Evolutionary conservation across 2,797 vertebrate genomes (phyloP).

Genomic region (Fistularia commersonii): DNA sequence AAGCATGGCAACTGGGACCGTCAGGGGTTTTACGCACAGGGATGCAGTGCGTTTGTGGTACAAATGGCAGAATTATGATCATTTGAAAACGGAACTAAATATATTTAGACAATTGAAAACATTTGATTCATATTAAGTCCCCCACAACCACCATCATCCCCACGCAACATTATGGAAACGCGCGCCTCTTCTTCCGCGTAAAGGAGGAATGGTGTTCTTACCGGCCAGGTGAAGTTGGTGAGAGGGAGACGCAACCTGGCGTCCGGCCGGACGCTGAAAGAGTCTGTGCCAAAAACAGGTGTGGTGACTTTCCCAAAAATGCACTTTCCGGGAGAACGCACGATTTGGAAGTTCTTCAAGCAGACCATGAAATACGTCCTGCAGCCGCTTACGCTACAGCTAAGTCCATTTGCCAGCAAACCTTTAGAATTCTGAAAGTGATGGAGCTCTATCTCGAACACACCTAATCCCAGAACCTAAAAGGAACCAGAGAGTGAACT

Average conservation of each 20-base stretch:
- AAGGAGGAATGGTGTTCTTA: constrained; percentile 63
- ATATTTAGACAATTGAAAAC: too few species aligned
- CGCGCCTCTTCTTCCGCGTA: too few species aligned
- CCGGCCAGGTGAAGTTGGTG: constrained; percentile 94
- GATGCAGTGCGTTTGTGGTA: too few species aligned
- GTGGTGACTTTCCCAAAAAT: constrained; percentile 87
- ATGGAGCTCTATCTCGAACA: constrained; percentile 95
- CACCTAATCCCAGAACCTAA: constrained; percentile 86
- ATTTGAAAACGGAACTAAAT: too few species aligned
- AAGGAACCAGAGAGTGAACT: constrained; percentile 44
- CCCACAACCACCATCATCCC: too few species aligned
- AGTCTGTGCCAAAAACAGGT: constrained; percentile 87
- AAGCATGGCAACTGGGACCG: too few species aligned
- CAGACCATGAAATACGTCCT: constrained; percentile 95
- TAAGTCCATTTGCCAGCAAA: constrained; percentile 83
- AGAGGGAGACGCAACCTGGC: constrained; percentile 86
- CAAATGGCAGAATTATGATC: too few species aligned
- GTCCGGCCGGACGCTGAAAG: constrained; percentile 81
- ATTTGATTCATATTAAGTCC: too few species aligned
- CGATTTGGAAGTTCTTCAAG: constrained; percentile 92
- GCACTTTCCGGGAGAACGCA: constrained; percentile 87
- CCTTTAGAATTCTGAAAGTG: constrained; percentile 90
- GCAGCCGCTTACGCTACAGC: constrained; percentile 83
- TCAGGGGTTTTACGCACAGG: too few species aligned
- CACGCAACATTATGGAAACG: too few species aligned